Percentiles rank a stretch among this genome's conserved stretches.
Evolutionary conservation across 1,140 invertebrate genomes (phyloP).

Genomic region (Cardiocondyla obscurior): DNA sequence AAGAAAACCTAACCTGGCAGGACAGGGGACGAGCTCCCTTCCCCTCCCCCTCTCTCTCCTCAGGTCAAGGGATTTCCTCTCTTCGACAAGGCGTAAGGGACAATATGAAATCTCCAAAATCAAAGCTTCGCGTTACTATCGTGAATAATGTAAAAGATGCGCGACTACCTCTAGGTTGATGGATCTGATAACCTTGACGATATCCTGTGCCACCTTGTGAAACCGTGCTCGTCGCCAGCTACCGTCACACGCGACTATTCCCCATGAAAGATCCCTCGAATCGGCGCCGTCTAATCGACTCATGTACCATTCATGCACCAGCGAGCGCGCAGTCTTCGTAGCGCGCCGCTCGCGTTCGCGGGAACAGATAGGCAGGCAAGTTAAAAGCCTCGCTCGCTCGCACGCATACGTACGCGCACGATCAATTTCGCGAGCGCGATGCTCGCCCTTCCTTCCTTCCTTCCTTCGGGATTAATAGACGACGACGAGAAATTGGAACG

Average conservation of each 20-base stretch:
- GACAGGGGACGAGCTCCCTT: not conserved
- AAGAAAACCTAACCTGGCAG: not conserved
- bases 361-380: constrained; percentile 1
- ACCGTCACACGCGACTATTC: constrained; percentile 21
- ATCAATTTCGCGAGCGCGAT: constrained; percentile 1
- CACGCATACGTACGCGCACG: not conserved
- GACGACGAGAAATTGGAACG: not conserved
- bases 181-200: constrained; percentile 9
- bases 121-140: not conserved
- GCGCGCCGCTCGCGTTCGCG: not conserved
- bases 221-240: not conserved
- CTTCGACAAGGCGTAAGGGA: not conserved
- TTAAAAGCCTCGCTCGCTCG: not conserved
- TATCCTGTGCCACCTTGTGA: constrained; percentile 4
- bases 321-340: not conserved
- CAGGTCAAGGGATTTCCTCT: not conserved
- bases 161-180: not conserved
- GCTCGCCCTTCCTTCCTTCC: not conserved
- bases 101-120: not conserved
- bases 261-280: constrained; percentile 15
- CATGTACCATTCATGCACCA: constrained; percentile 11
- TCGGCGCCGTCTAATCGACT: not conserved
- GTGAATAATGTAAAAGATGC: not conserved
- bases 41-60: too few species aligned
- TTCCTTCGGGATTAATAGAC: not conserved